Conservation (phyloP, 2,113 vertebrate genomes). For the Aptenodytes patagonicus region DNA sequence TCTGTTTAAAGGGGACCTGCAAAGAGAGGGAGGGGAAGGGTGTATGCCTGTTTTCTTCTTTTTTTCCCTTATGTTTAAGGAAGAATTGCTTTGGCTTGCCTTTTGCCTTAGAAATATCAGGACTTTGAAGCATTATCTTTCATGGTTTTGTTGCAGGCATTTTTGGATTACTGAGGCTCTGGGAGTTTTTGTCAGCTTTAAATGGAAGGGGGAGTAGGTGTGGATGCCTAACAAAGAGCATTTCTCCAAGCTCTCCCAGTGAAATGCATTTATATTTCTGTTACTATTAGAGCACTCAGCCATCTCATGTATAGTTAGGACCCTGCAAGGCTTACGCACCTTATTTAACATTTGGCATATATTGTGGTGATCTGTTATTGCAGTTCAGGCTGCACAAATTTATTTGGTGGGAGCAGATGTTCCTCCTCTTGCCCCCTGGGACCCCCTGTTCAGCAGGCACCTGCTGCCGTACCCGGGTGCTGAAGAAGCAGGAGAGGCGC, state of each 20-base stretch:
- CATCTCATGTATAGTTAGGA: background rate
- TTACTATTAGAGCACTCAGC: background rate
- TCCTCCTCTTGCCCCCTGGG: background rate
- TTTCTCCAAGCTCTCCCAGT: background rate
- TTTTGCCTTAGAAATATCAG: constrained; percentile 23
- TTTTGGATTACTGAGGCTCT: background rate
- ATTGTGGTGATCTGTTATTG: background rate
- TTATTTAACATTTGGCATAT: background rate
- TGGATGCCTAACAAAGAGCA: background rate
- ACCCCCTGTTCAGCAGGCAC: background rate
- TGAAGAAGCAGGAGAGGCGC: background rate
- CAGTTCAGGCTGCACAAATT: background rate
- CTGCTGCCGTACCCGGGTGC: background rate
- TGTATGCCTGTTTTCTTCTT: background rate
- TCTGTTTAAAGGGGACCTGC: constrained; percentile 22
- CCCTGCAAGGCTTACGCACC: background rate
- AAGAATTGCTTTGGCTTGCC: background rate
- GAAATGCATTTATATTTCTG: background rate
- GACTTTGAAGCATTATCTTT: background rate
- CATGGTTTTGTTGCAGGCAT: background rate
- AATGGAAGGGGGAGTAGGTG: background rate
- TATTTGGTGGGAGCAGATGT: background rate
- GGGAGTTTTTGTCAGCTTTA: background rate
- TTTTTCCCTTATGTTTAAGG: background rate
- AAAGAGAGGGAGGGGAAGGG: background rate